Evolutionary conservation across 2,888 invertebrate species (phyloP), one percentile per base, ranked within the genome.

Genomic region (Drosophila siamana): DNA sequence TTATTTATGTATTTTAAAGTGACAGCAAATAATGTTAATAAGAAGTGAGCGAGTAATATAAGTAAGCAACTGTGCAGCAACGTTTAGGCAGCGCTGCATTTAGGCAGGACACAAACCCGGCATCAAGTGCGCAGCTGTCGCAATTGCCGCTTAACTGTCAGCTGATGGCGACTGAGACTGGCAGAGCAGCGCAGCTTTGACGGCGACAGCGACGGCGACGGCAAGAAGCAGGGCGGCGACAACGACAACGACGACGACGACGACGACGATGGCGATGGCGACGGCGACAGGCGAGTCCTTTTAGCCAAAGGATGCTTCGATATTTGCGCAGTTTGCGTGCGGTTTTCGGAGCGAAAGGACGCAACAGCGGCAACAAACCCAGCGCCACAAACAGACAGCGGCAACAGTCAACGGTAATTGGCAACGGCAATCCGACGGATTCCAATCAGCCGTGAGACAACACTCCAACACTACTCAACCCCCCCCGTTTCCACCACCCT

Each of bases 281-380:
- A 33, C 6, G 28, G 28, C 28, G 19, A 19, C 19, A 28, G 59
- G 55, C 51, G 57, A 69, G 74, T 78, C 82, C 88, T 84, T 88
- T 84, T 78, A 74, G 74, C 55, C 73, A 81, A 78, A 72, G 78
- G 78, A 82, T 89, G 82, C 84, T 74, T 69, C 59, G 55, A 73
- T 75, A 69, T 78, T 69, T 80, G 80, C 88, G 89, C 90, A 90
- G 90, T 90, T 85, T 83, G 86, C 88, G 86, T 89, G 86, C 84
- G 90, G 81, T 89, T 74, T 85, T 89, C 81, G 82, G 72, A 90
- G 90, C 77, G 78, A 73, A 64, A 76, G 84, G 87, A 81, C 80
- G 89, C 70, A 83, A 64, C 67, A 86, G 72, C 86, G 67, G 61
- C 46, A 77, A 33, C 16, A 33, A 33, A n/a, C n/a, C n/a, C 5